These are phyloP conservation scores for Linurgus olivaceus DNA, from an alignment of 2,797 vertebrate genomes.

Conservation along the genomic window DNA sequence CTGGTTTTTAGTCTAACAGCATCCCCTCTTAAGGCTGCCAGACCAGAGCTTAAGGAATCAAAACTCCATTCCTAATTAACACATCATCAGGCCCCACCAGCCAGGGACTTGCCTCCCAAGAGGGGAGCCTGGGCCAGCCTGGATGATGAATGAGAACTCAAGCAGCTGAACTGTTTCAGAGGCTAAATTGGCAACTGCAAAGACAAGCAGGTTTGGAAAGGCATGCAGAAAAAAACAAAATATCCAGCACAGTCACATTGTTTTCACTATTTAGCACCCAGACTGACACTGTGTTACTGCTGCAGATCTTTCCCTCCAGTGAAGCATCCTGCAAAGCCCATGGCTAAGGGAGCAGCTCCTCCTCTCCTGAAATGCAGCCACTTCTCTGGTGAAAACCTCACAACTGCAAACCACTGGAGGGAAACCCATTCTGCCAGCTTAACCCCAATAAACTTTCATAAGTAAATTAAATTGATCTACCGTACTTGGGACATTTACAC, in stretches of 20 bases:
- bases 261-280: not conserved
- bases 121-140: not conserved
- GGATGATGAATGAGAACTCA: conserved; percentile 2
- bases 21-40: not conserved
- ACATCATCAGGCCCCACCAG: conserved; percentile 4
- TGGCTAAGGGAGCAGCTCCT: not conserved
- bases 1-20: not conserved
- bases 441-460: not conserved
- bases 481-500: not conserved
- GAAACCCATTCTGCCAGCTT: not conserved
- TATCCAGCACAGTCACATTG: not conserved
- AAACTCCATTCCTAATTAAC: conserved; percentile 38
- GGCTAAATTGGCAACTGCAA: not conserved
- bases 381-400: not conserved
- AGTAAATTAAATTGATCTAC: not conserved
- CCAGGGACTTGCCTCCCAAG: not conserved
- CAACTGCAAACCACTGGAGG: not conserved
- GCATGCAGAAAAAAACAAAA: not conserved
- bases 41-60: not conserved
- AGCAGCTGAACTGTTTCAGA: conserved; percentile 22
- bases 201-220: conserved; percentile 10
- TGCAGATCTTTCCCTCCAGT: not conserved
- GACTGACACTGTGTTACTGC: not conserved
- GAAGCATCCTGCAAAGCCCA: not conserved
- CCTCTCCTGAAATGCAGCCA: not conserved